Base-by-base conservation (phyloP, 64 coral and sea anemone genomes). In the Acropora tenuis region DNA sequence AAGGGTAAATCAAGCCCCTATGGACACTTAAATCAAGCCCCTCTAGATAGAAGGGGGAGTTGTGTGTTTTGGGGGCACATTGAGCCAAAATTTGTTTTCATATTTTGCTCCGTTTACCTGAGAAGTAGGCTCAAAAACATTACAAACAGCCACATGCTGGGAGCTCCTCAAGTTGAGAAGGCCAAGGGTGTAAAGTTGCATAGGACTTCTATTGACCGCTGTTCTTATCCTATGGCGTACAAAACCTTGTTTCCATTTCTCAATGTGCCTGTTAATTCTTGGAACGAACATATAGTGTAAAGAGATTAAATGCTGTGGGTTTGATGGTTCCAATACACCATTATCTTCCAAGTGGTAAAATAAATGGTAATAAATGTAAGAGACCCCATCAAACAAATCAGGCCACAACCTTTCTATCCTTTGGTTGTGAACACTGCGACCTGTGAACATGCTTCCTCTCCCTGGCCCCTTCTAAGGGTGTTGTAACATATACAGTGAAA, bases 201-300 rank as follows among this genome's bases (percentile, higher is more conserved):
- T 44, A 74, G 66, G 85, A 50, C 60, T 87, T 72, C 85, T 87
- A 41, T 68, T 87, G 60, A 65, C 85, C 12, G 85, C 85, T 75
- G 85, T 87, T 46, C 85, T 67, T 74, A 87, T 87, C 68, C 68
- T 67, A 50, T 87, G 85, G 46, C 45, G 17, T 71, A 87, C 49
- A 44, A 42, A 87, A 47, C 85, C 85, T 42, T 87, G 60, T 74
- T 67, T 87, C 85, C 85, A 87, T 72, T 43, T 74, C 45, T 87
- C 63, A 48, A 87, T 44, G 85, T 87, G 85, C 74, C 68, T 45
- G 68, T 87, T 87, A 48, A 87, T 87, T 43, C 85, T 43, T 87
- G 85, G 85, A 75, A 87, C 50, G 50, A 18, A 87, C 40, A 88
- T 68, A 88, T 72, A 88, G 20, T 88, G 85, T 72, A 88, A 72